Conservation (phyloP, 92 coral and sea anemone genomes). For the Isaurus tuberculatus region DNA sequence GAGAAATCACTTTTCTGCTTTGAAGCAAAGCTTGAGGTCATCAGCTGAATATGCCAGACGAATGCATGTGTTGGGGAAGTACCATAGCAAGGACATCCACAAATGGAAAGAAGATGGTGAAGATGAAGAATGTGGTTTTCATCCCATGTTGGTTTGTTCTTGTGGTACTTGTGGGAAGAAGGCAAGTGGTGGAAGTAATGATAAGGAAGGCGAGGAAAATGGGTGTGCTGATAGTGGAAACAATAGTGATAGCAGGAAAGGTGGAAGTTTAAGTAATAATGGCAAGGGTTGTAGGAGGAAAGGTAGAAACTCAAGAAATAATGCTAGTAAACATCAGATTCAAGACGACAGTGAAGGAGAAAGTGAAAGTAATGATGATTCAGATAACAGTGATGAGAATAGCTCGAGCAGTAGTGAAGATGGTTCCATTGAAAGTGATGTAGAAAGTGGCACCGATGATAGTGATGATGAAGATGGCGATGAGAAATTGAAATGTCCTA, state of each 20-base stretch:
- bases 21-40: not conserved
- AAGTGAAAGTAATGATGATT: conserved; percentile 5
- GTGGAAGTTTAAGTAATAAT: not conserved
- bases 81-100: conserved; percentile 52
- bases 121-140: conserved; percentile 43
- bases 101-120: conserved; percentile 51
- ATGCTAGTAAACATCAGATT: not conserved
- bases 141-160: not conserved
- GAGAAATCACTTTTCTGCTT: conserved; percentile 1
- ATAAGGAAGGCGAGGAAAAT: not conserved
- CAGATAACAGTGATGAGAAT: conserved; percentile 12
- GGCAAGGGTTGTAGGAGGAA: not conserved
- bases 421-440: not conserved
- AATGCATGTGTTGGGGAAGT: conserved; percentile 33
- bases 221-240: not conserved
- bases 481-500: conserved; percentile 33
- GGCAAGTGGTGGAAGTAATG: not conserved
- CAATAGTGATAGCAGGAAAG: conserved; percentile 1
- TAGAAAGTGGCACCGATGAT: not conserved
- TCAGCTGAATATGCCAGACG: conserved; percentile 42
- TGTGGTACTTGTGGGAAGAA: conserved; percentile 45
- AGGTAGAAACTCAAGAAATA: not conserved
- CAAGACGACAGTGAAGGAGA: not conserved
- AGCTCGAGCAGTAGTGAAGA: not conserved
- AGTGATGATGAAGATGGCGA: conserved; percentile 24